Evolutionary conservation across 2,888 invertebrate species (phyloP).

Genomic region (Rotaria sp.): DNA sequence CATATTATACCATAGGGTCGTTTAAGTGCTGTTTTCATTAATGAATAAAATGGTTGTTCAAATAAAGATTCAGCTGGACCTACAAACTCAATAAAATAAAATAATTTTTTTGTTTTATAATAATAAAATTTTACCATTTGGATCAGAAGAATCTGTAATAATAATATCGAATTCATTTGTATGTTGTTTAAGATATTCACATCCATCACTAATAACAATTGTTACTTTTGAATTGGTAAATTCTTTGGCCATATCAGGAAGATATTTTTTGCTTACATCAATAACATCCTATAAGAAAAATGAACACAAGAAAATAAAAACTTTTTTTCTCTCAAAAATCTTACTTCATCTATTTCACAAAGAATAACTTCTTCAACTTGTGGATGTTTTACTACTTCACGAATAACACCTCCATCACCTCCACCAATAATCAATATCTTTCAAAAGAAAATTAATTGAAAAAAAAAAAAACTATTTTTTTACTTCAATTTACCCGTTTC

Average conservation of each 20-base stretch:
- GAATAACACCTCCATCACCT: slow-evolving; percentile 39
- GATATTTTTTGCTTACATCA: slow-evolving; percentile 74
- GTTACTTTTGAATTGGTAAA: slow-evolving; percentile 74
- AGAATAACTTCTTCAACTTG: slow-evolving; percentile 53
- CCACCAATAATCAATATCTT: slow-evolving; percentile 45
- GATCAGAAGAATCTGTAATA: slow-evolving; percentile 95
- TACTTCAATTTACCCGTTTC: slow-evolving; percentile 61
- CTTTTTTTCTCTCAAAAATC: neutral
- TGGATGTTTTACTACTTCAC: slow-evolving; percentile 34
- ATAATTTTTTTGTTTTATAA: neutral
- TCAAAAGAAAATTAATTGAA: neutral
- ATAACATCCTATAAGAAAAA: slow-evolving; percentile 64
- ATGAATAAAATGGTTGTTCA: slow-evolving; percentile 72
- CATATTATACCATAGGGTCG: slow-evolving; percentile 76
- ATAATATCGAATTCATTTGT: slow-evolving; percentile 83
- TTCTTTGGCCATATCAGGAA: slow-evolving; percentile 82
- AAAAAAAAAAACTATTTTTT: neutral
- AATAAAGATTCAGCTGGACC: slow-evolving; percentile 67
- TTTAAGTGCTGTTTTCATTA: slow-evolving; percentile 75
- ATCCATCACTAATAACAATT: slow-evolving; percentile 81
- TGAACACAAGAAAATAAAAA: neutral
- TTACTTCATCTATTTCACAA: slow-evolving; percentile 82
- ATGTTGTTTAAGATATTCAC: slow-evolving; percentile 80
- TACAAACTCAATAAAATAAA: neutral
- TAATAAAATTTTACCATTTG: slow-evolving; percentile 61